Conservation (phyloP, 2,113 vertebrate genomes). For the Etheostoma cragini region DNA sequence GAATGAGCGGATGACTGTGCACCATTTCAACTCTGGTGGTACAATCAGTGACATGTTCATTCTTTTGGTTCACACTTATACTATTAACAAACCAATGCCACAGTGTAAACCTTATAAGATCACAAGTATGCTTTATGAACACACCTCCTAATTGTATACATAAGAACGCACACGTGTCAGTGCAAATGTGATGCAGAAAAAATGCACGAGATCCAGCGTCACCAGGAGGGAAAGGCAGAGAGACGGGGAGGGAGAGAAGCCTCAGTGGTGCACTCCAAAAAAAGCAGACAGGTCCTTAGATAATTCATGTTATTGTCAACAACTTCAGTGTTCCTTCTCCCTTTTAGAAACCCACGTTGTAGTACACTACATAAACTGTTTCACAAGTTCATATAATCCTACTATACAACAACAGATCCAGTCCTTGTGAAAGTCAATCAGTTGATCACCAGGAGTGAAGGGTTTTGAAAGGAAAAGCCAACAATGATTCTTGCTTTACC, state of each 20-base stretch:
- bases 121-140: neutral
- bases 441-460: neutral
- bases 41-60: constrained; percentile 54
- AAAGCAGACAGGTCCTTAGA: constrained; percentile 52
- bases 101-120: constrained; percentile 26
- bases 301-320: constrained; percentile 68
- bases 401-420: neutral
- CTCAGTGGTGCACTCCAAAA: constrained; percentile 47
- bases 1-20: constrained; percentile 69
- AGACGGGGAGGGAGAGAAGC: constrained; percentile 28
- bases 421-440: neutral
- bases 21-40: constrained; percentile 62
- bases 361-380: neutral
- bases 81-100: constrained; percentile 36
- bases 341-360: constrained; percentile 4
- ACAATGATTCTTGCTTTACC: neutral
- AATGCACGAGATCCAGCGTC: constrained; percentile 12
- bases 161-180: neutral
- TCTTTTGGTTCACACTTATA: constrained; percentile 50
- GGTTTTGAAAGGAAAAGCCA: neutral
- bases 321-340: constrained; percentile 37
- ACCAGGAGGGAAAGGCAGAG: constrained; percentile 15
- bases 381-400: neutral
- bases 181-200: constrained; percentile 31
- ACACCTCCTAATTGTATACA: neutral